phyloP scores from a whole-genome alignment of 1,140 invertebrate genomes.

The honey bee (Apis mellifera) region DNA sequence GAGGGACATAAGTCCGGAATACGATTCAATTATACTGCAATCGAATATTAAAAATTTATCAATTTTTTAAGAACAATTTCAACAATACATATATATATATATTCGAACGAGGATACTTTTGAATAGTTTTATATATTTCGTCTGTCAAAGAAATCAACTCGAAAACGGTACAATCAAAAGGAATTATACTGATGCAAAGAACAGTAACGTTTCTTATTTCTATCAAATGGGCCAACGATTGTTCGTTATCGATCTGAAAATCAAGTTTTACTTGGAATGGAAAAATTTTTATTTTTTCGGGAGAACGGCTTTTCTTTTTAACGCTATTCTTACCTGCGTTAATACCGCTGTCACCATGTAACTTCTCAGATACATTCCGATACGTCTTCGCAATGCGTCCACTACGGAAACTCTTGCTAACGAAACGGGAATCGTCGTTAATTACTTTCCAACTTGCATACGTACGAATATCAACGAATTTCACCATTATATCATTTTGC shows the following conservation, averaged over 20 bases:
- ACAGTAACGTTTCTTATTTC: constrained; percentile 77
- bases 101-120: constrained; percentile 42
- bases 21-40: constrained; percentile 71
- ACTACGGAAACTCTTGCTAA: constrained; percentile 11
- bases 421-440: not conserved
- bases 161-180: constrained; percentile 36
- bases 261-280: not conserved
- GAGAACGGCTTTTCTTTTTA: too few relatives aligned
- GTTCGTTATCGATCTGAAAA: constrained; percentile 68
- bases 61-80: not conserved
- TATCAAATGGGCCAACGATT: constrained; percentile 74
- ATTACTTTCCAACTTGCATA: too few relatives aligned
- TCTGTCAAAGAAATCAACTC: constrained; percentile 60
- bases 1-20: constrained; percentile 83
- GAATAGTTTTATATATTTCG: constrained; percentile 44
- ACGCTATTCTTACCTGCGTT: constrained; percentile 30
- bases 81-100: not conserved
- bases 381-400: constrained; percentile 10
- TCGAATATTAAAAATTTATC: not conserved
- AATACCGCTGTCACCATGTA: constrained; percentile 64
- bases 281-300: too few relatives aligned
- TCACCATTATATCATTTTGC: too few relatives aligned
- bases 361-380: constrained; percentile 46
- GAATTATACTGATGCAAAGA: constrained; percentile 73
- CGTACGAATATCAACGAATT: too few relatives aligned